A percentile compares a stretch with the other conserved stretches of the same genome.
These are phyloP conservation scores for Ctenopoma multispine DNA, from an alignment of 2,797 vertebrate genomes.

Conservation along the genomic window DNA sequence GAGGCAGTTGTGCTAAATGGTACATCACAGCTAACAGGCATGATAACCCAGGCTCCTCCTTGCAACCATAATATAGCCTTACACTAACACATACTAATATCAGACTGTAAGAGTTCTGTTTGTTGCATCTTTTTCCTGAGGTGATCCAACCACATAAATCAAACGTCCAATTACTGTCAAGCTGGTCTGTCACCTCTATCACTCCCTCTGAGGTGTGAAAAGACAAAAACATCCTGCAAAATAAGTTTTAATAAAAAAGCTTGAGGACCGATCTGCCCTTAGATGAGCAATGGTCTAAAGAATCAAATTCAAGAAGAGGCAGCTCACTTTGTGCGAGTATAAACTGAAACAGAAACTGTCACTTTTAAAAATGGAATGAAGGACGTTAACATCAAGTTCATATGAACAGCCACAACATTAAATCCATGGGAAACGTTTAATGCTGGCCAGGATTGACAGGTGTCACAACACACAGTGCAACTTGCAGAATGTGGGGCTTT, in stretches of 20 bases:
- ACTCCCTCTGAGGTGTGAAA: constrained; percentile 50
- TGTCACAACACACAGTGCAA: too few species aligned
- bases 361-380: not conserved
- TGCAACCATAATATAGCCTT: not conserved
- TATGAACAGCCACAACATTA: too few species aligned
- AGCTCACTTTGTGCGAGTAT: not conserved
- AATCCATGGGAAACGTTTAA: too few species aligned
- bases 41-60: not conserved
- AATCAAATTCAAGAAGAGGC: not conserved
- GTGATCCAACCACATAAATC: constrained; percentile 47
- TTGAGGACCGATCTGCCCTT: constrained; percentile 15
- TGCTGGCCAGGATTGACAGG: too few species aligned
- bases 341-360: not conserved
- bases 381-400: too few species aligned
- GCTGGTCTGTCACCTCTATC: constrained; percentile 62
- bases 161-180: constrained; percentile 70
- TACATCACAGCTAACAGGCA: not conserved
- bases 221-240: constrained; percentile 43
- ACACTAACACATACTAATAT: not conserved
- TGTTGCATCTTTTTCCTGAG: constrained; percentile 23
- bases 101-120: not conserved
- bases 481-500: too few species aligned
- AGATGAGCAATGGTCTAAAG: not conserved
- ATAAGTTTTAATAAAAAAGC: constrained; percentile 15
- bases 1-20: not conserved